A percentile compares a stretch with the other conserved stretches of the same genome.
Evolutionary conservation across 1,140 invertebrate genomes (phyloP).

Genomic region (Argopecten irradians): DNA sequence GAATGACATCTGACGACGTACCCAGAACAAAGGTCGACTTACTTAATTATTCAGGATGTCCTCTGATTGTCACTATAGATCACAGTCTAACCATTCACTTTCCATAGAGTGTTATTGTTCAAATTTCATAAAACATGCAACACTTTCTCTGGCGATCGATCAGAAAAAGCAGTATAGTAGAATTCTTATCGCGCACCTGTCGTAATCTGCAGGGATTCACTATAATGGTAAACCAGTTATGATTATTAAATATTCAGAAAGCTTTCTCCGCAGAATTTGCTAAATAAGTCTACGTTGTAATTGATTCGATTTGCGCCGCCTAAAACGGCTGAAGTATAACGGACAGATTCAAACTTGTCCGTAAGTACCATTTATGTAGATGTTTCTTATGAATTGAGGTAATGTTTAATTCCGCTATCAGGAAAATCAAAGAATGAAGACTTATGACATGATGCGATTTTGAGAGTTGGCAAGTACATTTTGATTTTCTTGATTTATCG

Average conservation of each 20-base stretch:
- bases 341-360: too few relatives aligned
- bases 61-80: not conserved
- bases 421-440: too few relatives aligned
- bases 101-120: not conserved
- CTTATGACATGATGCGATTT: too few relatives aligned
- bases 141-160: not conserved
- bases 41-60: not conserved
- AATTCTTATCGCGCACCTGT: not conserved
- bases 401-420: too few relatives aligned
- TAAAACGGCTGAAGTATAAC: not conserved
- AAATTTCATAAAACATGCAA: slow-evolving; percentile 18
- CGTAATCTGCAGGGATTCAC: not conserved
- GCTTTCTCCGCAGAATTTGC: not conserved
- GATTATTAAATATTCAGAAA: slow-evolving; percentile 6
- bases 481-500: too few relatives aligned
- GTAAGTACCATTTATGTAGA: too few relatives aligned
- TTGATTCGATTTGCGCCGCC: not conserved
- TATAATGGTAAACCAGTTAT: not conserved
- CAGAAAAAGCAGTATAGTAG: not conserved
- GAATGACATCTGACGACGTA: not conserved
- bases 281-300: not conserved
- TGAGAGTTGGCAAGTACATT: too few relatives aligned
- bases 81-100: not conserved
- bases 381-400: too few relatives aligned
- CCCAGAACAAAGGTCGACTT: not conserved